Evolutionary conservation across 2,888 invertebrate species (phyloP).

Genomic region (Oscheius sp.): DNA sequence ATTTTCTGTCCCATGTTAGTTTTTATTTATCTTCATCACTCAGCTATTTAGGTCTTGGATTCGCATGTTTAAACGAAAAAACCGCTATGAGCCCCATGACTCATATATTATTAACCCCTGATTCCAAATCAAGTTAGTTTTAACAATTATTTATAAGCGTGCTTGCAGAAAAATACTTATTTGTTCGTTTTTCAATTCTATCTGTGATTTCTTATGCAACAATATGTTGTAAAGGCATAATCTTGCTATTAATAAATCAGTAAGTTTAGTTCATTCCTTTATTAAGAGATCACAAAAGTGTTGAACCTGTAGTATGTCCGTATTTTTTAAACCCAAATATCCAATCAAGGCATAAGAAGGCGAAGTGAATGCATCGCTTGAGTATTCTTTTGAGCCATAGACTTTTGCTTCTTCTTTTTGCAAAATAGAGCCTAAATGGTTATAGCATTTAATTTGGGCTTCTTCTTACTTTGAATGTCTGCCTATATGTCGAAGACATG

Average conservation of each 20-base stretch:
- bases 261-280: not conserved
- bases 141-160: not conserved
- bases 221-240: not conserved
- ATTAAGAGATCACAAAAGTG: not conserved
- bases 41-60: constrained; percentile 5
- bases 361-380: constrained; percentile 30
- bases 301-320: not conserved
- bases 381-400: constrained; percentile 25
- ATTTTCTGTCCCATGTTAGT: constrained; percentile 35
- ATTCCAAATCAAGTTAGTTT: too few species aligned
- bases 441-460: not conserved
- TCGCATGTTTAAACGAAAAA: not conserved
- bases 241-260: not conserved
- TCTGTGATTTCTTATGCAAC: not conserved
- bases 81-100: not conserved
- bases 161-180: too few species aligned
- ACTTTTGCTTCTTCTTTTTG: constrained; percentile 1
- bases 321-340: too few species aligned
- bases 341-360: constrained; percentile 23
- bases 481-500: constrained; percentile 57
- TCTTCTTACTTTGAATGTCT: constrained; percentile 37
- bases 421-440: constrained; percentile 3
- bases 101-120: too few species aligned
- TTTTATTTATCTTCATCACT: not conserved
- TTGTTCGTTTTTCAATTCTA: too few species aligned